Percentiles rank a stretch among this genome's conserved stretches.
These are phyloP conservation scores for Schizopygopsis malacanthus DNA, from an alignment of 2,797 vertebrate species.

Conservation along the genomic window DNA sequence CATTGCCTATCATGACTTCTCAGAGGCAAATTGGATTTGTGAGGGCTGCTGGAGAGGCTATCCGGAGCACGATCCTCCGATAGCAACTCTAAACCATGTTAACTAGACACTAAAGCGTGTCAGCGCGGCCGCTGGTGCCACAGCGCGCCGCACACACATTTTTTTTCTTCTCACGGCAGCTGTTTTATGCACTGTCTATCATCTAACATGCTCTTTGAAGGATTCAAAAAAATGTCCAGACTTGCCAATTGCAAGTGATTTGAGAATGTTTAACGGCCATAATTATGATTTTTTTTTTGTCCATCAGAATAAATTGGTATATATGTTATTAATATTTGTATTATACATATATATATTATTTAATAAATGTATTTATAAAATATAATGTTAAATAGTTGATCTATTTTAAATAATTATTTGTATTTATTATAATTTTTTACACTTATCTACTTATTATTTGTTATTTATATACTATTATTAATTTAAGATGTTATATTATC, in stretches of 20 bases:
- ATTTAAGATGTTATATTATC: neutral
- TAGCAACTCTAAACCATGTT: slow-evolving; percentile 73
- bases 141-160: slow-evolving; percentile 50
- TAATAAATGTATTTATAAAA: neutral
- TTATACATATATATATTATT: neutral
- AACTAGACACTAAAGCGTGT: slow-evolving; percentile 73
- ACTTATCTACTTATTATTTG: neutral
- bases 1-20: slow-evolving; percentile 94
- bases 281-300: neutral
- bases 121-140: slow-evolving; percentile 60
- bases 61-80: slow-evolving; percentile 79
- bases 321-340: neutral
- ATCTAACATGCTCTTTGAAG: neutral
- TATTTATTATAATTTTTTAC: no score
- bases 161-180: slow-evolving; percentile 35
- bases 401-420: neutral
- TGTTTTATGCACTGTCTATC: neutral
- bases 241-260: neutral
- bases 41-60: slow-evolving; percentile 77
- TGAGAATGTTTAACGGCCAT: neutral
- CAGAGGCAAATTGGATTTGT: slow-evolving; percentile 91
- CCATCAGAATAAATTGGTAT: neutral
- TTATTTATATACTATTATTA: neutral
- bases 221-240: neutral
- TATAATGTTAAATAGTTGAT: neutral